Evolutionary conservation across 2,797 vertebrate species (phyloP).

Genomic region (Hapalemur alaotrensis): DNA sequence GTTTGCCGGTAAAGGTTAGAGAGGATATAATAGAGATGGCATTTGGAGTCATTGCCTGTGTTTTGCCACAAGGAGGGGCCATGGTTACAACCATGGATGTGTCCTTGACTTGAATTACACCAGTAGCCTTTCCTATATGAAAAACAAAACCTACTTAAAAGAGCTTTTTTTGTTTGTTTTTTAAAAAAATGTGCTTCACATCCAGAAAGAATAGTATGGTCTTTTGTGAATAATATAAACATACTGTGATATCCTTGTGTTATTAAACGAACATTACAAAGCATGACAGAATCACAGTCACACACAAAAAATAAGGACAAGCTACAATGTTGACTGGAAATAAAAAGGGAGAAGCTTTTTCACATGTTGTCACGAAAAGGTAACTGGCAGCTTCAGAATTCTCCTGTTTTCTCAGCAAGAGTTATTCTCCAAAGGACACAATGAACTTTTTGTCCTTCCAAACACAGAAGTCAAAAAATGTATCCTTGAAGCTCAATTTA

Average conservation of each 20-base stretch:
- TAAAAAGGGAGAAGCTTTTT: conserved; percentile 75
- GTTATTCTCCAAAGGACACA: conserved; percentile 81
- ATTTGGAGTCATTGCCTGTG: conserved; percentile 58
- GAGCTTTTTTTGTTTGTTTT: conserved; percentile 15
- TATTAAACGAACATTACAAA: conserved; percentile 74
- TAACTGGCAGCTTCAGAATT: conserved; percentile 76
- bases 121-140: conserved; percentile 71
- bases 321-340: conserved; percentile 73
- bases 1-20: conserved; percentile 51
- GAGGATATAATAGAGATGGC: conserved; percentile 21
- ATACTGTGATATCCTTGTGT: conserved; percentile 53
- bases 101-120: conserved; percentile 79
- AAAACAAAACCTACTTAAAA: conserved; percentile 78
- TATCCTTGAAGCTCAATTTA: conserved; percentile 75
- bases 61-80: conserved; percentile 87
- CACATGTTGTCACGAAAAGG: conserved; percentile 80
- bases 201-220: conserved; percentile 48
- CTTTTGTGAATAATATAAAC: conserved; percentile 70
- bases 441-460: conserved; percentile 78
- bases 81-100: conserved; percentile 82
- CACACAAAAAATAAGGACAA: conserved; percentile 64
- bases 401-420: conserved; percentile 76
- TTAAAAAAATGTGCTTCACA: conserved; percentile 56
- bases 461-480: conserved; percentile 68
- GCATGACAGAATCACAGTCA: conserved; percentile 55